These are phyloP conservation scores for Limonius californicus DNA, from an alignment of 1,140 invertebrate species.

Conservation along the genomic window DNA sequence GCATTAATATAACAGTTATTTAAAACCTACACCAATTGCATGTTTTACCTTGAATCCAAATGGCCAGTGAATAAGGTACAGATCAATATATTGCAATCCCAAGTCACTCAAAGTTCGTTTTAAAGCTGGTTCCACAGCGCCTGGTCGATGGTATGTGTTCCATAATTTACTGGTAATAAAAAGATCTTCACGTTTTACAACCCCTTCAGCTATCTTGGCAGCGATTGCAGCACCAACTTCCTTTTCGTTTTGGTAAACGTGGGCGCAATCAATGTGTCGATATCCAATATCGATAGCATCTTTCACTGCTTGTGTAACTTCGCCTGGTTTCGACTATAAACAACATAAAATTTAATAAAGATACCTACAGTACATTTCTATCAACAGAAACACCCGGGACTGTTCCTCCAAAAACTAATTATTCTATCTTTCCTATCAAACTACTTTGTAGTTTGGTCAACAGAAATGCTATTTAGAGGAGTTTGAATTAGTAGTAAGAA, in stretches of 20 bases:
- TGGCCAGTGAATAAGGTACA: conserved; percentile 80
- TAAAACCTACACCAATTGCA: not conserved
- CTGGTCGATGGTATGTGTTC: conserved; percentile 60
- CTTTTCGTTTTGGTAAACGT: conserved; percentile 73
- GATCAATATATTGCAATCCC: conserved; percentile 70
- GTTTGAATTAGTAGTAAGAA: too few relatives aligned
- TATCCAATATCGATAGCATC: conserved; percentile 68
- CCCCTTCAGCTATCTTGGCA: conserved; percentile 65
- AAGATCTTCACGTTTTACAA: conserved; percentile 66
- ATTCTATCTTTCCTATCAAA: too few relatives aligned
- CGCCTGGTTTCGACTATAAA: too few relatives aligned
- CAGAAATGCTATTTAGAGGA: too few relatives aligned
- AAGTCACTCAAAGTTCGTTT: conserved; percentile 62
- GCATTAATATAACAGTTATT: not conserved
- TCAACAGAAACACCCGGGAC: too few relatives aligned
- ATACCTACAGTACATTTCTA: too few relatives aligned
- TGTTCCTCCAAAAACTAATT: too few relatives aligned
- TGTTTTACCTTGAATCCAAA: conserved; percentile 48
- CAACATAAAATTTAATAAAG: too few relatives aligned
- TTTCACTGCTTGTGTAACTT: conserved; percentile 42
- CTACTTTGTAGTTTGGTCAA: too few relatives aligned
- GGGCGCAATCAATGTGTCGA: conserved; percentile 67
- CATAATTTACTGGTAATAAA: conserved; percentile 66
- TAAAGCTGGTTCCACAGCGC: conserved; percentile 57
- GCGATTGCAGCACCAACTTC: conserved; percentile 77